Conservation (phyloP, 2,888 invertebrate genomes). For the Pristionchus fissidentatus region DNA sequence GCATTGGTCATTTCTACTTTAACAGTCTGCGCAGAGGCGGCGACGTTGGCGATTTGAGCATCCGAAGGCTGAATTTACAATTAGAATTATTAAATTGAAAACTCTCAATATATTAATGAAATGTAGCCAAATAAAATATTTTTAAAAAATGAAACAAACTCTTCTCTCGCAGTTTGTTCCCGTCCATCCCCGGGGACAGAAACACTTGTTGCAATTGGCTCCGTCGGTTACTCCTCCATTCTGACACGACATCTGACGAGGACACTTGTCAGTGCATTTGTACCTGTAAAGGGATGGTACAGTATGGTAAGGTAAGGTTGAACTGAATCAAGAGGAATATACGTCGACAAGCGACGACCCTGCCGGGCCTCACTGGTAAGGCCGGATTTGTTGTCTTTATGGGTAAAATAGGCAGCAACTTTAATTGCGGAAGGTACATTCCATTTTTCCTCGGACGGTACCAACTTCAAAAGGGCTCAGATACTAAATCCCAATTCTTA, state of each 20-base stretch:
- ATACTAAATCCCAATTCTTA: no score
- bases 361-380: no score
- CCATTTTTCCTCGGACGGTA: no score
- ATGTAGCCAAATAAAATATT: background rate
- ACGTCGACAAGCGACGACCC: no score
- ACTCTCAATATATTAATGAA: background rate
- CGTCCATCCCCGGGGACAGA: conserved; percentile 6
- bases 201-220: conserved; percentile 14
- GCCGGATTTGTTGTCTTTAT: background rate
- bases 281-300: background rate
- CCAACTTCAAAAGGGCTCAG: no score
- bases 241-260: background rate
- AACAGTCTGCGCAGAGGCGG: background rate
- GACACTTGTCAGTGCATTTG: background rate
- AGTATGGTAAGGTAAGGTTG: background rate
- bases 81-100: background rate
- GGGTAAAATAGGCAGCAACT: background rate
- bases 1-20: background rate
- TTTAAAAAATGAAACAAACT: background rate
- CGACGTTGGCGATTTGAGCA: background rate
- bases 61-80: background rate
- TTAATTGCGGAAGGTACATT: background rate
- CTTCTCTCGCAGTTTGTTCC: conserved; percentile 23
- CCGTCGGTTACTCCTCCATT: background rate
- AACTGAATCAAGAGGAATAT: background rate